A percentile compares a stretch with the other conserved stretches of the same genome.
These are phyloP conservation scores for Cotesia chilonis DNA, from an alignment of 1,140 invertebrate species.

Conservation along the genomic window DNA sequence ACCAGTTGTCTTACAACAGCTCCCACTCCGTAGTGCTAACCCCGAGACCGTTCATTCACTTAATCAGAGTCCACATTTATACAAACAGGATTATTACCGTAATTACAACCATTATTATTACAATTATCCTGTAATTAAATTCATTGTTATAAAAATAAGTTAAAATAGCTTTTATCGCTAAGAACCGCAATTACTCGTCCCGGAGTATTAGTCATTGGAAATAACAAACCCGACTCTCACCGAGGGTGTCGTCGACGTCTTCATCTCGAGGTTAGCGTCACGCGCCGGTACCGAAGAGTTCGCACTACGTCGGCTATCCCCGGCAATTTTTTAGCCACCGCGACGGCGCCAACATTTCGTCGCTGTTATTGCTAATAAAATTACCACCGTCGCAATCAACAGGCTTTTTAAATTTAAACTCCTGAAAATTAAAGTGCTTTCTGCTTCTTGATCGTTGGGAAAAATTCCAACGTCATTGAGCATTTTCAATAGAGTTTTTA, in stretches of 20 bases:
- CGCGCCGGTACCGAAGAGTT: slow-evolving; percentile 12
- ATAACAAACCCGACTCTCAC: too few species aligned
- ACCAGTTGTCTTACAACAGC: slow-evolving; percentile 43
- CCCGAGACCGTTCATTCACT: slow-evolving; percentile 27
- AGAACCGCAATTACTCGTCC: background rate
- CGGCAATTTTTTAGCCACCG: slow-evolving; percentile 5
- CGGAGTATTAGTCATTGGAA: background rate
- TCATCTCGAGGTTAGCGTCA: slow-evolving; percentile 15
- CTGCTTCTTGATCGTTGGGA: too few species aligned
- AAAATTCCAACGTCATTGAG: slow-evolving; percentile 15
- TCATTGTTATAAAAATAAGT: too few species aligned
- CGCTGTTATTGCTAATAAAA: slow-evolving; percentile 26
- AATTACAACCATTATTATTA: too few species aligned
- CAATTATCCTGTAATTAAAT: too few species aligned
- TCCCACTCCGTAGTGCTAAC: slow-evolving; percentile 24
- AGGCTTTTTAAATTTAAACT: slow-evolving; percentile 21
- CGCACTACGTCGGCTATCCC: background rate
- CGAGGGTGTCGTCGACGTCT: slow-evolving; percentile 3
- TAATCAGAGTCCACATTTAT: too few species aligned
- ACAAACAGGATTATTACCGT: too few species aligned
- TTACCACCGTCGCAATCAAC: background rate
- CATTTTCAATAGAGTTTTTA: slow-evolving; percentile 30
- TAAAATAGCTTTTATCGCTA: too few species aligned
- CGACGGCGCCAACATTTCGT: slow-evolving; percentile 22
- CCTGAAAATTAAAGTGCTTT: background rate